Conservation (phyloP, 2,797 vertebrate genomes). For the Sarcophilus harrisii region DNA sequence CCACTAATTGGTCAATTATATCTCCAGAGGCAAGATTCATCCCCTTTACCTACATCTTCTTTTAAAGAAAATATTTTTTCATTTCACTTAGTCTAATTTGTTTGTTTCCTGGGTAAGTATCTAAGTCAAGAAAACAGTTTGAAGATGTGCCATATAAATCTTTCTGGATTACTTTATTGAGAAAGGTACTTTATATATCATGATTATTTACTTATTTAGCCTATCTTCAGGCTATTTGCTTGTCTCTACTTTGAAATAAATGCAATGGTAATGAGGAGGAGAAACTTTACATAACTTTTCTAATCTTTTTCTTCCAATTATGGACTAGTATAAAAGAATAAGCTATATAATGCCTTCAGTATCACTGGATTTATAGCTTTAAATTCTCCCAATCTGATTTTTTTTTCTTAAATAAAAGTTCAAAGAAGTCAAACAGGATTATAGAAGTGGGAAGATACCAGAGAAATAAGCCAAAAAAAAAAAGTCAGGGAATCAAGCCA, state of each 20-base stretch:
- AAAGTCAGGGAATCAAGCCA: not conserved
- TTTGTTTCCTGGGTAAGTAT: conserved; percentile 43
- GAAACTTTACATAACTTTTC: conserved; percentile 17
- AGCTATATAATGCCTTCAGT: not conserved
- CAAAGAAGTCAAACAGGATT: not conserved
- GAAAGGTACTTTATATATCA: conserved; percentile 44
- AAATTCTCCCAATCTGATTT: not conserved
- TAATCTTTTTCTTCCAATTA: conserved; percentile 6
- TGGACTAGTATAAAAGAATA: not conserved
- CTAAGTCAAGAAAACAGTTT: not conserved
- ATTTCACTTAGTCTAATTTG: conserved; percentile 44
- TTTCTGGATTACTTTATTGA: conserved; percentile 26
- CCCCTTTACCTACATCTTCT: not conserved
- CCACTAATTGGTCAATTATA: not conserved
- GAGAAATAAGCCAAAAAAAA: not conserved
- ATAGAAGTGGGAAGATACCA: not conserved
- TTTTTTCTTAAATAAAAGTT: not conserved
- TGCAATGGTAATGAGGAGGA: conserved; percentile 31
- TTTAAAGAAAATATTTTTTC: conserved; percentile 24
- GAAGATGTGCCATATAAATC: not conserved
- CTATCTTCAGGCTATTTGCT: conserved; percentile 49
- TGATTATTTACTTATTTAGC: conserved; percentile 36
- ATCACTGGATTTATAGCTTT: not conserved
- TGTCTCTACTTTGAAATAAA: conserved; percentile 59
- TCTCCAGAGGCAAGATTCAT: not conserved